Evolutionary conservation across 2,113 vertebrate genomes (phyloP).

Genomic region (Pelusios castaneus): DNA sequence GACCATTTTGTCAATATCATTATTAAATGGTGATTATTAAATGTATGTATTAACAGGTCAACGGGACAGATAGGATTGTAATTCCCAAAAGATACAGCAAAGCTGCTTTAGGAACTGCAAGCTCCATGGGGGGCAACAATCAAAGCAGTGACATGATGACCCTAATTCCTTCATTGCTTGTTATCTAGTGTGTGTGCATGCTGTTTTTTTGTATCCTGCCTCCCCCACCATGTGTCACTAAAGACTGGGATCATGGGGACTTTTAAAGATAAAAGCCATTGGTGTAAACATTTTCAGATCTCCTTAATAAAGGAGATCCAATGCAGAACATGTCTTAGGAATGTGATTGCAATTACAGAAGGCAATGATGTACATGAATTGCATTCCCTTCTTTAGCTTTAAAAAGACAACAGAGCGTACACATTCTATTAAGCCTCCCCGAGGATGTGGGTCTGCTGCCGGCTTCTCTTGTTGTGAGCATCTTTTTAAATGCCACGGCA

Average conservation of each 20-base stretch:
- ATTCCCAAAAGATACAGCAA: neutral
- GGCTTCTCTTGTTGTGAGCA: slow-evolving; percentile 42
- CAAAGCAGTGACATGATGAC: neutral
- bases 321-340: slow-evolving; percentile 43
- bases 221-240: neutral
- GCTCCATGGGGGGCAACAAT: neutral
- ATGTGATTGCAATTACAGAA: slow-evolving; percentile 40
- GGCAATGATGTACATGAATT: slow-evolving; percentile 37
- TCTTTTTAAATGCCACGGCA: slow-evolving; percentile 55
- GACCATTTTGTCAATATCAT: slow-evolving; percentile 20
- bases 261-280: neutral
- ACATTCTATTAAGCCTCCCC: slow-evolving; percentile 64
- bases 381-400: slow-evolving; percentile 49
- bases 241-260: neutral
- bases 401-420: slow-evolving; percentile 62
- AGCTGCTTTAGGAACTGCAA: neutral
- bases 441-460: slow-evolving; percentile 33
- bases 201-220: neutral
- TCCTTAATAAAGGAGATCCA: neutral
- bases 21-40: slow-evolving; percentile 27
- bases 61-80: neutral
- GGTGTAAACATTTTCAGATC: neutral
- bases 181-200: neutral
- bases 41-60: neutral
- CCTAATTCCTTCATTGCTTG: too few relatives aligned